Percentiles rank a stretch among this genome's conserved stretches.
Evolutionary conservation across 1,140 invertebrate genomes (phyloP).

Genomic region (Apis cerana): DNA sequence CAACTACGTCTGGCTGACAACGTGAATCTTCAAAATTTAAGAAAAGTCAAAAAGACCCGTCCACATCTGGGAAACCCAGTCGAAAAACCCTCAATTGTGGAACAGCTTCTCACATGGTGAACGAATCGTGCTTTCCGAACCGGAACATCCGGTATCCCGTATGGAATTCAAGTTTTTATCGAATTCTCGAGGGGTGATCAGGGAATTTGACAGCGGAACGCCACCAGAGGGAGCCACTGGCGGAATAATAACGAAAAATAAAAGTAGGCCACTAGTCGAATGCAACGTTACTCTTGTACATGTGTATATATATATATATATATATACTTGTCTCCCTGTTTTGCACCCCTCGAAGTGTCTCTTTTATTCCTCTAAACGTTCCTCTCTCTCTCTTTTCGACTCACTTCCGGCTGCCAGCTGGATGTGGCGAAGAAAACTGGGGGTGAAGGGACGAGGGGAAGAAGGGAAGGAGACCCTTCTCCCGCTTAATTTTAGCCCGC

Average conservation of each 20-base stretch:
- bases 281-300: conserved; percentile 65
- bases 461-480: conserved; percentile 46
- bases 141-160: conserved; percentile 1
- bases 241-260: conserved; percentile 64
- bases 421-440: conserved; percentile 33
- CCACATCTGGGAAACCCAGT: background rate
- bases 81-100: background rate
- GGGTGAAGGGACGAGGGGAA: conserved; percentile 46
- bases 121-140: background rate
- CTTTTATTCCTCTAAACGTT: conserved; percentile 69
- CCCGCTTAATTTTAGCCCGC: conserved; percentile 71
- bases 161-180: conserved; percentile 24
- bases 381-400: conserved; percentile 53
- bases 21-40: background rate
- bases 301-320: background rate
- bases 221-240: background rate
- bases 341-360: conserved; percentile 61
- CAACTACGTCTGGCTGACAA: no score
- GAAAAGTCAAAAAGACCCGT: background rate
- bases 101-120: conserved; percentile 22
- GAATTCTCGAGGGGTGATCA: background rate
- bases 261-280: conserved; percentile 69
- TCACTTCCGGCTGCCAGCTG: conserved; percentile 78
- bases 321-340: conserved; percentile 37
- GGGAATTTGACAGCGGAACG: conserved; percentile 4